These are phyloP conservation scores for Euborellia annulipes DNA, from an alignment of 1,140 invertebrate genomes.

Conservation along the genomic window DNA sequence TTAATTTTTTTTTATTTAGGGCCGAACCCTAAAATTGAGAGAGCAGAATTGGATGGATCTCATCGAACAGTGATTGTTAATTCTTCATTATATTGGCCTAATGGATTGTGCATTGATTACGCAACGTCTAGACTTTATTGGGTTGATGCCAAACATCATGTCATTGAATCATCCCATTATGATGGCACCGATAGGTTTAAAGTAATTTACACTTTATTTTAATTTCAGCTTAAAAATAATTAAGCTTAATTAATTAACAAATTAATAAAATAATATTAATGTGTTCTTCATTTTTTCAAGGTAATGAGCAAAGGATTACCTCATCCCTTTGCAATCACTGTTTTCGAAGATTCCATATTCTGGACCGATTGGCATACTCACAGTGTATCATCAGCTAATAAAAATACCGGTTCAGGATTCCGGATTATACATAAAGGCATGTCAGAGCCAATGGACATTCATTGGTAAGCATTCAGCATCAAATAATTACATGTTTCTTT, in stretches of 20 bases:
- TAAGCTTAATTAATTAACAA: too few species aligned
- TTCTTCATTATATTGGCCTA: constrained; percentile 69
- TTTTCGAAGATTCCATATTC: constrained; percentile 80
- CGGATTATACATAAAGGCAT: constrained; percentile 59
- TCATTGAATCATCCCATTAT: constrained; percentile 69
- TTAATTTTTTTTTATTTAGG: constrained; percentile 29
- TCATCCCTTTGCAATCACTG: constrained; percentile 78
- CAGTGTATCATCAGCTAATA: constrained; percentile 67
- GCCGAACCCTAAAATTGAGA: constrained; percentile 66
- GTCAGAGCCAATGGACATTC: constrained; percentile 74
- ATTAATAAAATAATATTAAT: constrained; percentile 1
- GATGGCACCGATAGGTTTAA: constrained; percentile 66
- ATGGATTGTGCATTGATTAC: constrained; percentile 75
- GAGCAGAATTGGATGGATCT: constrained; percentile 66
- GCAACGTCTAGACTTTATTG: constrained; percentile 65
- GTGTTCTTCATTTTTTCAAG: constrained; percentile 29
- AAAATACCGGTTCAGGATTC: constrained; percentile 55
- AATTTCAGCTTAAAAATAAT: background rate
- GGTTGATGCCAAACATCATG: constrained; percentile 79
- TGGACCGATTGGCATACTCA: constrained; percentile 90
- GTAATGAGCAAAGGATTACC: constrained; percentile 64
- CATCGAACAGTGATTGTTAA: constrained; percentile 51
- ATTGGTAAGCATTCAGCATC: constrained; percentile 31
- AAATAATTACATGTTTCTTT: too few species aligned
- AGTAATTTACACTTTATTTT: constrained; percentile 25